A percentile compares a stretch with the other conserved stretches of the same genome.
Evolutionary conservation across 2,888 invertebrate species (phyloP).

Genomic region (Drosophila prolongata): DNA sequence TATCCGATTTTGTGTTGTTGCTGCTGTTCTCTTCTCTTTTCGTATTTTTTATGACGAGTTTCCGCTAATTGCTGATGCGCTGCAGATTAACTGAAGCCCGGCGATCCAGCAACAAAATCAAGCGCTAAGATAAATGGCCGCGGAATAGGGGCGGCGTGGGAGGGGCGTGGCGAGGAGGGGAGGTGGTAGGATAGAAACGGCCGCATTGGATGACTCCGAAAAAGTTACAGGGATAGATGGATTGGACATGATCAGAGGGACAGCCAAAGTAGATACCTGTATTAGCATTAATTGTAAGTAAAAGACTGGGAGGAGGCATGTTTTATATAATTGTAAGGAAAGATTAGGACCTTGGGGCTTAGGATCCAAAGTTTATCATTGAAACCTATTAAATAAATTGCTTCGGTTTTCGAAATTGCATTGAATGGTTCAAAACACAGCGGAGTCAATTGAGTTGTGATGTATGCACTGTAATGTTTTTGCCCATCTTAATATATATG

Average conservation of each 20-base stretch:
- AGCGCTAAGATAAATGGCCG: slow-evolving; percentile 47
- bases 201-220: slow-evolving; percentile 15
- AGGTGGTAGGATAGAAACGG: neutral
- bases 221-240: slow-evolving; percentile 14
- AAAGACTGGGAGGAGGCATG: neutral
- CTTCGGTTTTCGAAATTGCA: too few relatives aligned
- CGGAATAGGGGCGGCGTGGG: slow-evolving; percentile 36
- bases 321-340: too few relatives aligned
- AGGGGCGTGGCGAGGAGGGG: neutral
- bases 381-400: too few relatives aligned
- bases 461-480: too few relatives aligned
- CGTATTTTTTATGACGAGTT: slow-evolving; percentile 74
- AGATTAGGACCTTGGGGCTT: too few relatives aligned
- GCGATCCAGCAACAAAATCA: slow-evolving; percentile 18
- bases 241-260: too few relatives aligned
- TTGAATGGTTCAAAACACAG: too few relatives aligned
- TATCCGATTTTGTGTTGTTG: slow-evolving; percentile 73
- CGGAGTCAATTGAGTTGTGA: too few relatives aligned
- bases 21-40: slow-evolving; percentile 9
- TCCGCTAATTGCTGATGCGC: slow-evolving; percentile 81
- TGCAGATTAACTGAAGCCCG: slow-evolving; percentile 72
- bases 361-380: too few relatives aligned
- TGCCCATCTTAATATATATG: too few relatives aligned
- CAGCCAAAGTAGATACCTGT: slow-evolving; percentile 21
- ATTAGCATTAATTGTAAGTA: slow-evolving; percentile 29